These are phyloP conservation scores for Trichopoda pennipes DNA, from an alignment of 2,888 invertebrate species.

Conservation along the genomic window DNA sequence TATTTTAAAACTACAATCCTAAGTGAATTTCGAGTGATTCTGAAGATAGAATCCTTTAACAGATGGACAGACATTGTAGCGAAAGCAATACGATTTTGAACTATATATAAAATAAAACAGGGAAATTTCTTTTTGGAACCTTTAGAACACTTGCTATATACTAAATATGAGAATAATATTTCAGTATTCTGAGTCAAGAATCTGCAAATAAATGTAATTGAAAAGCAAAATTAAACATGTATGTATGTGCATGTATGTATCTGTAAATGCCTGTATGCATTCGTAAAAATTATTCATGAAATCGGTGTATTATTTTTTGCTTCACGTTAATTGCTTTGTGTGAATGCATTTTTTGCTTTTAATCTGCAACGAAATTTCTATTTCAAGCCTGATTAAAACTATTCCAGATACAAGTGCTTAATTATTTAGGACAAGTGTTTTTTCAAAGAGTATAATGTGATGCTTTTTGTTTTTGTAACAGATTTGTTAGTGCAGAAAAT, in stretches of 20 bases:
- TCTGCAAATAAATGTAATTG: not conserved
- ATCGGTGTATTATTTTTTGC: not conserved
- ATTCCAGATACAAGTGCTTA: slow-evolving; percentile 18
- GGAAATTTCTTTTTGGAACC: too few species aligned
- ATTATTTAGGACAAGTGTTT: slow-evolving; percentile 51
- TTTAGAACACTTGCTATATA: too few species aligned
- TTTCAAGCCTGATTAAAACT: slow-evolving; percentile 13
- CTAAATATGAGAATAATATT: not conserved
- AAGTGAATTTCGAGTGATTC: too few species aligned
- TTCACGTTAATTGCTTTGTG: not conserved
- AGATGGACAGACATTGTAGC: too few species aligned
- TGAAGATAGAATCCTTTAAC: too few species aligned
- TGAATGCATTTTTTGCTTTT: not conserved
- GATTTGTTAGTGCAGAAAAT: slow-evolving; percentile 43
- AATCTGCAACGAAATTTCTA: not conserved
- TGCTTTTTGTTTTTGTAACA: slow-evolving; percentile 7
- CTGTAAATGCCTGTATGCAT: too few species aligned
- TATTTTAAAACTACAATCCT: too few species aligned
- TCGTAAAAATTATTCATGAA: not conserved
- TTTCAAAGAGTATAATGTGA: slow-evolving; percentile 25
- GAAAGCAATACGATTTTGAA: too few species aligned
- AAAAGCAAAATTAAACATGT: not conserved
- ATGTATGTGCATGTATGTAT: not conserved
- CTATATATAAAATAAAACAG: too few species aligned
- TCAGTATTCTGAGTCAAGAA: not conserved